Conservation (phyloP, 2,797 vertebrate genomes). For the Enteromius anoplus region DNA sequence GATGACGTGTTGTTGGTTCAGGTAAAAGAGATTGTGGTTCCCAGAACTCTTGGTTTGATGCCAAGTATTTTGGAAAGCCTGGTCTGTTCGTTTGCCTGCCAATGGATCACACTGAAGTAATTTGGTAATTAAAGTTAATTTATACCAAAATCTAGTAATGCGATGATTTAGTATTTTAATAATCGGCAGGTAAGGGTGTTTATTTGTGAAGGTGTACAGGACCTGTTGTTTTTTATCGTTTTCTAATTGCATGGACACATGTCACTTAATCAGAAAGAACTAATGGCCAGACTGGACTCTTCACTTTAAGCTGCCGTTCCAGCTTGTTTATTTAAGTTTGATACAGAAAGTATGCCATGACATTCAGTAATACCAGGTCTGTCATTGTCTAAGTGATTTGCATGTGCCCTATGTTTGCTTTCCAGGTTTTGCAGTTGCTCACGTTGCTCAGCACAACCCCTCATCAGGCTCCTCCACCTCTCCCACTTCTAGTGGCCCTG, state of each 20-base stretch:
- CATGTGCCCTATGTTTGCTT: conserved; percentile 29
- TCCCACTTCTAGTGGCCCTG: conserved; percentile 82
- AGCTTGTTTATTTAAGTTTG: neutral
- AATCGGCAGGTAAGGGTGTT: neutral
- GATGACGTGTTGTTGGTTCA: conserved; percentile 38
- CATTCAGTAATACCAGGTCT: neutral
- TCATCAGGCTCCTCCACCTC: conserved; percentile 86
- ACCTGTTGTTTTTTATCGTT: neutral
- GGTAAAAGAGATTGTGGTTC: conserved; percentile 43
- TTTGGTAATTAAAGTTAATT: neutral
- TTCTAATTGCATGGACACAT: neutral
- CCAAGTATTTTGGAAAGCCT: neutral
- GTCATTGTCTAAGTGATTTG: neutral
- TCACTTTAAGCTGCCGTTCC: neutral
- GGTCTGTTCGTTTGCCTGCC: neutral
- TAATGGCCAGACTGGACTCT: neutral
- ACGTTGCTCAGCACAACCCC: conserved; percentile 85
- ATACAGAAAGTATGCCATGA: neutral
- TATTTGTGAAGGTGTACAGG: neutral
- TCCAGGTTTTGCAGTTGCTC: conserved; percentile 94
- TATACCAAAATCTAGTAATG: neutral
- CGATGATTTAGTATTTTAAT: neutral
- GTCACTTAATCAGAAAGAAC: neutral
- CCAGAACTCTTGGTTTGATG: conserved; percentile 38
- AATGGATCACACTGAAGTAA: neutral